Evolutionary conservation across 2,797 vertebrate genomes (phyloP).

Genomic region (Apodemus agrarius): DNA sequence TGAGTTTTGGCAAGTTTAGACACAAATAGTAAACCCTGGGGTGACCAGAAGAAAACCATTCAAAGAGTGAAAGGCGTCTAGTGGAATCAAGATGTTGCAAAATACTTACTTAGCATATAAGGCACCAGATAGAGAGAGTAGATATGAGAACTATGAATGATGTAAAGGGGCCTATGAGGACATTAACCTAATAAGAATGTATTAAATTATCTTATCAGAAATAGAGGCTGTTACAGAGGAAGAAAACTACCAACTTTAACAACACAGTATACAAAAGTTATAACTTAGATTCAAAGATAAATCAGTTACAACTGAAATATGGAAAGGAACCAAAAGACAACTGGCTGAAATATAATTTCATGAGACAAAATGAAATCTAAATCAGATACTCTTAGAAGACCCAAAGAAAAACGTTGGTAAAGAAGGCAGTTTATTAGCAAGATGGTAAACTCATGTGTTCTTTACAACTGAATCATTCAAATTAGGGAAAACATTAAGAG

Average conservation of each 20-base stretch:
- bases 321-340: not conserved
- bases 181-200: not conserved
- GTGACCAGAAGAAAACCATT: not conserved
- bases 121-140: not conserved
- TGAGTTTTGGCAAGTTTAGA: not conserved
- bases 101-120: not conserved
- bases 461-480: not conserved
- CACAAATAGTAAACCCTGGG: not conserved
- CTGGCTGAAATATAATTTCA: not conserved
- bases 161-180: not conserved
- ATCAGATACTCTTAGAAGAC: not conserved
- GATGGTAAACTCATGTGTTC: not conserved
- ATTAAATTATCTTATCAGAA: constrained; percentile 30
- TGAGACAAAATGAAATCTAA: not conserved
- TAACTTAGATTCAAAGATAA: constrained; percentile 3
- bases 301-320: not conserved
- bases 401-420: not conserved
- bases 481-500: not conserved
- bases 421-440: not conserved
- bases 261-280: not conserved
- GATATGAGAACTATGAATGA: not conserved
- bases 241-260: not conserved
- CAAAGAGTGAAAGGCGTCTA: not conserved
- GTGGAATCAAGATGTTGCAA: not conserved
- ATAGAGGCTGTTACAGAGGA: not conserved